Base-by-base conservation (phyloP, 1,140 invertebrate species). In the Homalodisca vitripennis region DNA sequence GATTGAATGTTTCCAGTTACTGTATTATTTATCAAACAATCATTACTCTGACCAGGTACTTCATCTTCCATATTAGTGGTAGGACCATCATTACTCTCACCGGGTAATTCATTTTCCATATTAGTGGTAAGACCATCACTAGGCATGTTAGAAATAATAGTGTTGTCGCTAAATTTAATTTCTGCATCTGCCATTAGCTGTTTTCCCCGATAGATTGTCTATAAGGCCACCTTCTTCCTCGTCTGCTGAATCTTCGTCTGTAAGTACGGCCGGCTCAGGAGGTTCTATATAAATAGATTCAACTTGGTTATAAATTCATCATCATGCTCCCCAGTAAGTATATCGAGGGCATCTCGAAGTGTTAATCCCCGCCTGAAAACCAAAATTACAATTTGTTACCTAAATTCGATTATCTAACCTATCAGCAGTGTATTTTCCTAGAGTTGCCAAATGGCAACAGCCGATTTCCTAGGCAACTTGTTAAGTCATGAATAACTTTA, bases 221-320 rank as follows among this genome's bases (percentile, higher is more conserved):
- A 68, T 10, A 24, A 70, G 63, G 12, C 72, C 72, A 6, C 73
- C 73, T n/a, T n/a, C n/a, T n/a, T n/a, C n/a, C 66, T 74, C 72
- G 51, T 73, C 73, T 22, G 22, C 73, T 22, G 70, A 72, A 63
- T 72, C 72, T 51, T 70, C 70, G 24, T 74, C 70, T 13, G 69
- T 68, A 10, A 70, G 26, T 17, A 41, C 62, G 24, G 46, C 34
- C 20, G 0, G 27, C 26, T 74, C 55, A 17, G 72, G 72, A 30
- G 72, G 68, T 12, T 55, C 67, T 41, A 74, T 72, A 64, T 60
- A 73, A 31, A 72, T 10, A 57, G 41, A 30, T 30, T 31, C 14
- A 24, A 26, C 47, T 34, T 64, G n/a, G n/a, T n/a, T n/a, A n/a
- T 34, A 30, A 22, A 3, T 2, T 3, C 12, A 27, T 68, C 67